Percentiles rank a stretch among this genome's conserved stretches.
Evolutionary conservation across 2,797 vertebrate genomes (phyloP).

Genomic region (Heteromormyrus szaboi): DNA sequence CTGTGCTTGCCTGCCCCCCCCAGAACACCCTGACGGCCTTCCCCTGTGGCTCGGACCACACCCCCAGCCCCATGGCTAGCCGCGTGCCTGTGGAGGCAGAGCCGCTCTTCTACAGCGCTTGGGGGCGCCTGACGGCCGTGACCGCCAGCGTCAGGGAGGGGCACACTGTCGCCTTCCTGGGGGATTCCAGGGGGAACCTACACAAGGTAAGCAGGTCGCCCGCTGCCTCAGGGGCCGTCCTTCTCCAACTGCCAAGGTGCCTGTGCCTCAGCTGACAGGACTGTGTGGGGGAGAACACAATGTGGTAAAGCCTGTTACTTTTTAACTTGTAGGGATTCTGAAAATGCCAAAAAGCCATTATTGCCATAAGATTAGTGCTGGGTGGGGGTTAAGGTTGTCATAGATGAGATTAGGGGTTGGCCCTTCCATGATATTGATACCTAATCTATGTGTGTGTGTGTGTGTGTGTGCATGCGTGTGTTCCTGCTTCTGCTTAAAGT

Average conservation of each 20-base stretch:
- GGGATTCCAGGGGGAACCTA: slow-evolving; percentile 82
- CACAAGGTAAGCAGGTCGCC: slow-evolving; percentile 66
- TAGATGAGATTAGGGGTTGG: not conserved
- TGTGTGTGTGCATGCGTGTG: not conserved
- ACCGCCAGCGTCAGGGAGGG: slow-evolving; percentile 75
- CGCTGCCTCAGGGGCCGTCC: not conserved
- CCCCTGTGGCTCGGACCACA: slow-evolving; percentile 94
- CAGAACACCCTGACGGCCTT: slow-evolving; percentile 89
- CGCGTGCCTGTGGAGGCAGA: slow-evolving; percentile 64
- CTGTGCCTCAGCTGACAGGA: not conserved
- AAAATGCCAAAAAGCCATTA: not conserved
- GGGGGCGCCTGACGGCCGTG: slow-evolving; percentile 77
- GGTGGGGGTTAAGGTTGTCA: not conserved
- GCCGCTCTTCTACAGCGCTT: slow-evolving; percentile 64
- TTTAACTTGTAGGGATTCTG: not conserved
- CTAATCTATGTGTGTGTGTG: not conserved
- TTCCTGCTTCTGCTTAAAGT: not conserved
- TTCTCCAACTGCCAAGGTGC: not conserved
- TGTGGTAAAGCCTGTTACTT: not conserved
- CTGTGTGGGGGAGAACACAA: not conserved
- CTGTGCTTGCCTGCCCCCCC: slow-evolving; percentile 8
- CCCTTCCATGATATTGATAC: not conserved
- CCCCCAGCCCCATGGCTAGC: slow-evolving; percentile 94
- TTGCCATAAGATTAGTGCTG: not conserved
- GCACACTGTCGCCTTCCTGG: slow-evolving; percentile 84